A percentile compares a stretch with the other conserved stretches of the same genome.
These are phyloP conservation scores for Nezara viridula DNA, from an alignment of 2,888 invertebrate genomes.

Conservation along the genomic window DNA sequence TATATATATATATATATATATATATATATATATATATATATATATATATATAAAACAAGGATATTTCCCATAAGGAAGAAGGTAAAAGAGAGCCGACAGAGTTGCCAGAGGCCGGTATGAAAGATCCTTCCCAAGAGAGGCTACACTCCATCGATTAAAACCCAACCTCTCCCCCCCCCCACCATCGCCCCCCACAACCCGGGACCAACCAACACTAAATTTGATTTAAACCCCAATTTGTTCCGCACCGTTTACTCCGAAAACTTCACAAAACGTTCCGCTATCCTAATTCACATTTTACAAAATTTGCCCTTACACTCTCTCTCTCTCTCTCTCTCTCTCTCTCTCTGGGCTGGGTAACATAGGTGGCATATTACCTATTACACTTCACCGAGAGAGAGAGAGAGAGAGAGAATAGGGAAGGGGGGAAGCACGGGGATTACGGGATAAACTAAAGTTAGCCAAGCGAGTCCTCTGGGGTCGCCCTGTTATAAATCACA, in stretches of 20 bases:
- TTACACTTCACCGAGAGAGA: too few species aligned
- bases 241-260: conserved; percentile 52
- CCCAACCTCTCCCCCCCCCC: not conserved
- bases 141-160: conserved; percentile 54
- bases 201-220: conserved; percentile 47
- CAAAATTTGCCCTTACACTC: conserved; percentile 1
- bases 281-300: conserved; percentile 41
- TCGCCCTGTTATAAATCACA: not conserved
- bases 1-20: too few species aligned
- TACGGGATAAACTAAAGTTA: conserved; percentile 14
- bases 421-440: not conserved
- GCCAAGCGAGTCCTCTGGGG: not conserved
- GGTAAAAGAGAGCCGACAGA: not conserved
- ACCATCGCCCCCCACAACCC: not conserved
- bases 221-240: conserved; percentile 59
- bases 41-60: too few species aligned
- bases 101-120: not conserved
- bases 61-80: not conserved
- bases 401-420: too few species aligned
- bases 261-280: conserved; percentile 51
- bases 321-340: not conserved
- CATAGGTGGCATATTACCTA: not conserved
- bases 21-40: too few species aligned
- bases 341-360: not conserved
- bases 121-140: not conserved